Evolutionary conservation across 92 coral and sea anemone species (phyloP), one percentile per base, ranked within the genome.

Genomic region (Hydrozoanthus gracilis): DNA sequence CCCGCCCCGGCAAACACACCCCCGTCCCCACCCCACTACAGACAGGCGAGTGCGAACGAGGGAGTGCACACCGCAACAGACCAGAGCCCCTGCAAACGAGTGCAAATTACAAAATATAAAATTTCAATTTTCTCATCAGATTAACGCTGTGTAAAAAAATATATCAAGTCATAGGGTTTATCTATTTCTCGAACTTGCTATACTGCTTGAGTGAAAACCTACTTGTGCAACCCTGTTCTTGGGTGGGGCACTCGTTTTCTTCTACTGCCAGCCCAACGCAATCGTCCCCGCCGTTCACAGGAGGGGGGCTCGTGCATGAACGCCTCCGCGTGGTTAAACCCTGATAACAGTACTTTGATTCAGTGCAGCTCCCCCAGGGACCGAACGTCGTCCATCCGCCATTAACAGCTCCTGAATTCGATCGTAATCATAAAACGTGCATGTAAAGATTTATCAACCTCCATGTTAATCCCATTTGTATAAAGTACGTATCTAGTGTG

Each of bases 321-420:
- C 99, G 87, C 14, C 86, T 84, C 4, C 99, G 88, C 17, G 88
- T 87, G 83, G 86, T 87, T 4, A 49, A n/a, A 3, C 99, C 99
- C 15, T 78, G 83, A 5, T 93, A 86, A 79, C 99, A 97, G 65
- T 88, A 93, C 14, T 60, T 92, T 2, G 89, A 16, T 44, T 97
- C 99, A 16, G 98, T 89, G 79, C 99, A 97, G 9, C 82, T 71
- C 16, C 92, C 70, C 93, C 96, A 97, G 3, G 95, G 3, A 50
- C 89, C 85, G 89, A 91, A 97, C 44, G 71, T 83, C n/a, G 92
- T 84, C 98, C 98, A 97, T 0, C 99, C 97, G 64, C 99, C 99
- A 56, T 94, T 84, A 76, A 95, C 89, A 51, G 95, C 95, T 51
- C 98, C 99, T 97, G 78, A 16, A 75, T 3, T 12, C 44, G 39